Base-by-base conservation (phyloP, 1,140 invertebrate species). In the Brachionus calyciflorus region DNA sequence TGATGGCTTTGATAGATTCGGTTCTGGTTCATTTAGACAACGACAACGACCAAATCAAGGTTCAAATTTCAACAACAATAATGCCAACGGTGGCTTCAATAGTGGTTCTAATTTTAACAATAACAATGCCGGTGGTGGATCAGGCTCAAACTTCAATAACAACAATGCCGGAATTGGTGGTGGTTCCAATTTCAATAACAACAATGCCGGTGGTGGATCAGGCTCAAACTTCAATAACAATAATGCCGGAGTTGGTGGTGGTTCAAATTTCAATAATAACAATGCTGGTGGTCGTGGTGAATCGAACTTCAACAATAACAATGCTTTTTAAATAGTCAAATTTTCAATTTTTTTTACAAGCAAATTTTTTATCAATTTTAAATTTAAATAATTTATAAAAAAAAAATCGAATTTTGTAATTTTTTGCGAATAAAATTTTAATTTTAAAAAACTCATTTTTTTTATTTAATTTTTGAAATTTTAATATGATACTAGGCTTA, bases 21-120 rank as follows among this genome's bases (percentile, higher is more conserved):
- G 53, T 3, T 28, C 28, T n/a, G 3, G 3, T 33, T 55, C 53
- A 68, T 41, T 68, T 68, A 12, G 37, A 46, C 41, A 44, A 70
- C n/a, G 37, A 70, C 65, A 44, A 70, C 10, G 65, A 26, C 26
- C 46, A 17, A 28, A 28, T 9, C 12, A 10, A 21, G 41, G 12
- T 10, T 49, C 44, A 14, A 70, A 70, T 51, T 70, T 70, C 19
- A 70, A 70, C 65, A 70, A 70, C 21, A 70, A 70, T 12, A 70
- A 70, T 21, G 65, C 65, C 9, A 40, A 40, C 14, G 65, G 1
- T 2, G 65, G 41, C 12, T 19, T 12, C 9, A 12, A 17, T 21
- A 7, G 17, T 14, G 48, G 41, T 24, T 48, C 41, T 12, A 70
- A 51, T 48, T 70, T 70, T 14, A 70, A 49, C 24, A 51, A 70